Percentiles rank a stretch among this genome's conserved stretches.
These are phyloP conservation scores for Nymphalis io DNA, from an alignment of 1,140 invertebrate genomes.

Conservation along the genomic window DNA sequence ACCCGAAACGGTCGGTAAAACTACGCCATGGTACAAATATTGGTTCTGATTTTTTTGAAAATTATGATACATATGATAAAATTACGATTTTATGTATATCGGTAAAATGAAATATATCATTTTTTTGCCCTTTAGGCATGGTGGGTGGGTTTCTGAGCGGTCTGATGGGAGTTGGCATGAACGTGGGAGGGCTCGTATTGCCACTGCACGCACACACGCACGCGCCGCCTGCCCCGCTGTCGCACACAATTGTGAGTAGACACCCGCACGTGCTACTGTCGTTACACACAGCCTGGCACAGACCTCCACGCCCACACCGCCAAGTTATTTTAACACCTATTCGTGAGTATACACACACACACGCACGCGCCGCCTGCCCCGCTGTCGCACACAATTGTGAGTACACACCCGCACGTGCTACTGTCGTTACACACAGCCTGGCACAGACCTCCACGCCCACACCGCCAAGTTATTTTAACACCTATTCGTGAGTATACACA, in stretches of 20 bases:
- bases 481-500: too few species aligned
- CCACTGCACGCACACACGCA: constrained; percentile 39
- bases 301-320: too few species aligned
- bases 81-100: too few species aligned
- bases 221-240: constrained; percentile 20
- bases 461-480: too few species aligned
- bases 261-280: background rate
- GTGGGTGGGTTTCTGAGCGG: constrained; percentile 65
- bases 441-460: too few species aligned
- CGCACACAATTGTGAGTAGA: constrained; percentile 19
- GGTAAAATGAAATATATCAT: background rate
- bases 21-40: background rate
- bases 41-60: constrained; percentile 12
- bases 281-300: too few species aligned
- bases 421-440: too few species aligned
- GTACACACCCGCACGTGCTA: background rate
- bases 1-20: background rate
- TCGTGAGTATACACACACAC: constrained; percentile 40
- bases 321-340: too few species aligned
- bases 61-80: too few species aligned
- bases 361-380: constrained; percentile 22
- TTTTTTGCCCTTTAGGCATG: constrained; percentile 48
- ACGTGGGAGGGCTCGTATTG: constrained; percentile 54
- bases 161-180: constrained; percentile 49
- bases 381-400: constrained; percentile 14